Percentiles rank a stretch among this genome's conserved stretches.
Evolutionary conservation across 2,888 invertebrate genomes (phyloP).

Genomic region (Cheilosia vulpina): DNA sequence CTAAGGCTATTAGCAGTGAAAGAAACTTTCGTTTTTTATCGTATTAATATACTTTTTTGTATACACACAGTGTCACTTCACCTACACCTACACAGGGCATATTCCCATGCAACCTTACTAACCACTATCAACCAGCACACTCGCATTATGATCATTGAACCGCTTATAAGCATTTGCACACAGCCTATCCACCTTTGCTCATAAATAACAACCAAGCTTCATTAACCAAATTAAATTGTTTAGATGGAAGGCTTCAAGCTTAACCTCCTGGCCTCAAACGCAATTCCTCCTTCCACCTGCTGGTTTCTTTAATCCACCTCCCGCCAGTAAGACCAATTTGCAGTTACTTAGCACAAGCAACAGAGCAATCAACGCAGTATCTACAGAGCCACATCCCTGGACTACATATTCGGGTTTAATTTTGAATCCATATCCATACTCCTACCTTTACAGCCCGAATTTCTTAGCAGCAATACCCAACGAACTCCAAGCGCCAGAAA

Average conservation of each 20-base stretch:
- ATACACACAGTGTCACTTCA: background rate
- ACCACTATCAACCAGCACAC: background rate
- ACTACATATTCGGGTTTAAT: conserved; percentile 35
- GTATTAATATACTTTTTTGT: background rate
- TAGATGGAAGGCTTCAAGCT: conserved; percentile 80
- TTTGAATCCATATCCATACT: conserved; percentile 57
- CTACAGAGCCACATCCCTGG: conserved; percentile 32
- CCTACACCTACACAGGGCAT: background rate
- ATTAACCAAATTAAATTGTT: conserved; percentile 59
- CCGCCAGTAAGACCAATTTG: conserved; percentile 15
- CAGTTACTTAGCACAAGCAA: conserved; percentile 35
- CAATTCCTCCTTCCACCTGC: conserved; percentile 40
- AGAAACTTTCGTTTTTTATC: background rate
- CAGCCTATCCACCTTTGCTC: background rate
- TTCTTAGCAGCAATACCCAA: conserved; percentile 7
- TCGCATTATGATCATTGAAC: background rate
- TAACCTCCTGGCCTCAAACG: conserved; percentile 80
- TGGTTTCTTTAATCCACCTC: conserved; percentile 32
- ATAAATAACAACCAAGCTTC: conserved; percentile 22
- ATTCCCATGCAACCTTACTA: background rate
- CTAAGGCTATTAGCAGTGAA: conserved; percentile 4
- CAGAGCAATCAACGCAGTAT: conserved; percentile 22
- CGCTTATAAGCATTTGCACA: background rate
- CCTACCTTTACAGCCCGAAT: conserved; percentile 60
- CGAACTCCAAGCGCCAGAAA: conserved; percentile 10